Evolutionary conservation across 2,797 vertebrate species (phyloP), one percentile per base, ranked within the genome.

Genomic region (Mareca penelope): DNA sequence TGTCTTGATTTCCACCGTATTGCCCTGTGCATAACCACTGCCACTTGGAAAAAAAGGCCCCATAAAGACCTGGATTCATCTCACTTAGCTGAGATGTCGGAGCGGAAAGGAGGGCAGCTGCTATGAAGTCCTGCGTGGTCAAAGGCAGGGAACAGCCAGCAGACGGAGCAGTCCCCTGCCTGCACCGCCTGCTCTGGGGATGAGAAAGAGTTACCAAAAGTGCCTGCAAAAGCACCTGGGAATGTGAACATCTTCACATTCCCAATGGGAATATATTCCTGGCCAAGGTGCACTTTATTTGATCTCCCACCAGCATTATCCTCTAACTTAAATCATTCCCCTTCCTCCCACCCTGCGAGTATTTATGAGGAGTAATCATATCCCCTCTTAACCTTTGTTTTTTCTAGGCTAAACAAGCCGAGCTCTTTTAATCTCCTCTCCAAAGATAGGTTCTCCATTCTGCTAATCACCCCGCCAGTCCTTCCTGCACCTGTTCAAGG

Each of bases 31-130:
- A 13, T 60, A 84, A 79, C 73, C 80, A 70, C 39, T 60, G 85
- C 88, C 35, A 9, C 90, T 50, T 68, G 73, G 93, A 90, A 86
- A 94, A 85, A 94, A 86, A 95, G 93, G 91, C 85, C 93, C 88
- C 95, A 48, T 96, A 96, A 97, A 97, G 97, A 96, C 97, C 97
- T 71, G 87, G 87, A 96, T 94, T 53, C 81, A 90, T 96, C 95
- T 96, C 90, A 67, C 75, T 95, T 92, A 80, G 50, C 55, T 86
- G 88, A 22, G 18, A 26, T 42, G 39, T 42, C 53, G 10, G 53
- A 56, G 40, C 9, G 15, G 40, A 56, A 72, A 56, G 52, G 39
- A 42, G 31, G 29, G 23, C 42, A 33, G 53, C 31, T 56, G 70
- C 70, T 56, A 9, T 26, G 23, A 18, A 56, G 31, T 56, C 31